Evolutionary conservation across 2,797 vertebrate genomes (phyloP).

Genomic region (Mus caroli): DNA sequence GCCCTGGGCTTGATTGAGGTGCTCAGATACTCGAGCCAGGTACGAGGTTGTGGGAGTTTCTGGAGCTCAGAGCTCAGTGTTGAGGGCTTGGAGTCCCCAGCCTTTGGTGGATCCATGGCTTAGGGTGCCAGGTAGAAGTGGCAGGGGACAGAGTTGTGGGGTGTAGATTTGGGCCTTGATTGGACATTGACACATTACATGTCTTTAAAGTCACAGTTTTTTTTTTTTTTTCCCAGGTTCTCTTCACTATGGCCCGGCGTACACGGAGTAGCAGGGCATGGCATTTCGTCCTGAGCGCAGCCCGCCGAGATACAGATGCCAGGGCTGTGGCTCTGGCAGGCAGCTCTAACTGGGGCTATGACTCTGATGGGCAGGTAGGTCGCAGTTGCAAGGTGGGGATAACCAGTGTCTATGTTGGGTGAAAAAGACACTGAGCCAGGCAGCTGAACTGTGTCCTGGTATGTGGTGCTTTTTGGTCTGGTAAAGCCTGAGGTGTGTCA

Average conservation of each 20-base stretch:
- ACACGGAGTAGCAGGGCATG: constrained; percentile 95
- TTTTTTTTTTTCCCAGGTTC: constrained; percentile 72
- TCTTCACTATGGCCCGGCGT: constrained; percentile 93
- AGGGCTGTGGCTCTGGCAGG: constrained; percentile 90
- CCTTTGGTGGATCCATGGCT: neutral
- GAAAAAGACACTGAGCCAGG: neutral
- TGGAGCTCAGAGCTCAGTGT: neutral
- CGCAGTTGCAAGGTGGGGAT: neutral
- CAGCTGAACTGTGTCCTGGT: neutral
- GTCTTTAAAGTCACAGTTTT: neutral
- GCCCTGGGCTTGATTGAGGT: constrained; percentile 9
- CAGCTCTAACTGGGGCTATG: constrained; percentile 91
- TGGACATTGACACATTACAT: accelerated
- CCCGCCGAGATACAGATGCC: constrained; percentile 92
- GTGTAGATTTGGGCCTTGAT: neutral
- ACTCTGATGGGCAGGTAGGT: constrained; percentile 94
- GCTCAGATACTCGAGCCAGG: constrained; percentile 62
- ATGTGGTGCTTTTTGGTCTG: neutral
- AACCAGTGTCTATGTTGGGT: neutral
- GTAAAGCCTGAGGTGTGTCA: neutral
- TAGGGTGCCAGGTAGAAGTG: neutral
- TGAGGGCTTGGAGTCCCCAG: accelerated
- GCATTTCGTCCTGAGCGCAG: constrained; percentile 95
- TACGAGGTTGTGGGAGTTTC: neutral
- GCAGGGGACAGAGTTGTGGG: neutral